These are phyloP conservation scores for Sceliomorpha sp. DNA, from an alignment of 2,888 invertebrate species.

Conservation along the genomic window DNA sequence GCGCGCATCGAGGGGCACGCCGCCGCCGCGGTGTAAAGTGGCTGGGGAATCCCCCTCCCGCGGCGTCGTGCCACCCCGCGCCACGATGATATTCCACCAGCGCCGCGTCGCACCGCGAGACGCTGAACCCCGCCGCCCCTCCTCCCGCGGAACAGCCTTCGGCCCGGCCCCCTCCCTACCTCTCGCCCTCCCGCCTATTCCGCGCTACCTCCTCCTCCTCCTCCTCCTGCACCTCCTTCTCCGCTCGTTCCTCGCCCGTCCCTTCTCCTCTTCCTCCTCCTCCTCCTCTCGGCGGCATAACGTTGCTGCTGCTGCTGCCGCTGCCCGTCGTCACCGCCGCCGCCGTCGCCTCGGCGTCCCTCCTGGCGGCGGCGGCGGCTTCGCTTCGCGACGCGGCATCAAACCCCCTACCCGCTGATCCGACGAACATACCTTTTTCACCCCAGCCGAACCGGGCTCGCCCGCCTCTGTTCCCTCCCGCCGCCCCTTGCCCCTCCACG, in stretches of 20 bases:
- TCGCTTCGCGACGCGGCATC: constrained; percentile 59
- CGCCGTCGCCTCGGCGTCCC: constrained; percentile 41
- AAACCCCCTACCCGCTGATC: constrained; percentile 50
- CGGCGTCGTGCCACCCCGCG: constrained; percentile 75
- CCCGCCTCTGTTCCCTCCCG: constrained; percentile 44
- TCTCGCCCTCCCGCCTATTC: too few species aligned
- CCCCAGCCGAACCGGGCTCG: constrained; percentile 54
- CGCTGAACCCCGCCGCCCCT: constrained; percentile 50
- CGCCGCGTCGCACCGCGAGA: constrained; percentile 39
- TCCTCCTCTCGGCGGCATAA: too few species aligned
- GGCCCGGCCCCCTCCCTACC: too few species aligned
- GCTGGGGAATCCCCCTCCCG: constrained; percentile 71
- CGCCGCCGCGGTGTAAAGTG: constrained; percentile 49
- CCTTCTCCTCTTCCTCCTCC: too few species aligned
- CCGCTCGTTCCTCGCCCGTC: too few species aligned
- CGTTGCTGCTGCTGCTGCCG: too few species aligned
- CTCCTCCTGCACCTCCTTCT: too few species aligned
- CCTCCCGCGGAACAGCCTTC: too few species aligned
- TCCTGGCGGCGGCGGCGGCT: too few species aligned
- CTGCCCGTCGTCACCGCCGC: constrained; percentile 40
- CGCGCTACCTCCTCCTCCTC: too few species aligned
- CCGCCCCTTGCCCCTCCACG: constrained; percentile 25
- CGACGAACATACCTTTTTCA: constrained; percentile 64
- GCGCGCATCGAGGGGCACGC: constrained; percentile 78
- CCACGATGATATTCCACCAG: too few species aligned